Conservation (phyloP, 2,797 vertebrate species). For the Propithecus perrieri region DNA sequence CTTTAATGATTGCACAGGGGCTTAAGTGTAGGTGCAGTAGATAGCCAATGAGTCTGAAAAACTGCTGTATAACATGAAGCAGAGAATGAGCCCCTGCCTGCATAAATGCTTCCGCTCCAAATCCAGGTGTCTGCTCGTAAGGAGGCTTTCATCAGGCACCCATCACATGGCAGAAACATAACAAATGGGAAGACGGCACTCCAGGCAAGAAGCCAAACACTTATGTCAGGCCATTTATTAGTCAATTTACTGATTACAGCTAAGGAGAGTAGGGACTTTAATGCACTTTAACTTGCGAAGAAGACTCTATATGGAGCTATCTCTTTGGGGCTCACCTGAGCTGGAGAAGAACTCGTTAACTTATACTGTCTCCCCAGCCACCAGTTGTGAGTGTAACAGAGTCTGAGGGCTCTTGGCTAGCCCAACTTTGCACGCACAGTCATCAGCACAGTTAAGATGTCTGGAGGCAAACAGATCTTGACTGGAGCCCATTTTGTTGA, state of each 20-base stretch:
- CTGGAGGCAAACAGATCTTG: not conserved
- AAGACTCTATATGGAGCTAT: not conserved
- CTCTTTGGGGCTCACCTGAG: not conserved
- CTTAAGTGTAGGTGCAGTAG: not conserved
- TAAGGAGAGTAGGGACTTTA: not conserved
- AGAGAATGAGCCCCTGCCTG: not conserved
- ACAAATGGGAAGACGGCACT: rapidly evolving
- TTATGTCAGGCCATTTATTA: not conserved
- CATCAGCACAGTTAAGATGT: not conserved
- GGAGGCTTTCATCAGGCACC: not conserved
- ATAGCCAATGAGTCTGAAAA: not conserved
- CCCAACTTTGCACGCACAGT: not conserved
- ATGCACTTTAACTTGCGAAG: not conserved
- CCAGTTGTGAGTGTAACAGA: not conserved
- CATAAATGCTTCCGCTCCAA: not conserved
- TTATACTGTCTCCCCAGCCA: not conserved
- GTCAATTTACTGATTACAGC: not conserved
- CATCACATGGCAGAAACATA: not conserved
- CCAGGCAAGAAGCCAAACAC: not conserved
- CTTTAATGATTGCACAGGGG: constrained; percentile 5
- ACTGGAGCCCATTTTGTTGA: not conserved
- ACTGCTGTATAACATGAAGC: not conserved
- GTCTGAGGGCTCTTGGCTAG: not conserved
- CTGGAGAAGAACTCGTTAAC: not conserved
- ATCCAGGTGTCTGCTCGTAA: not conserved